Evolutionary conservation across 2,113 vertebrate species (phyloP), one percentile per base, ranked within the genome.

Genomic region (Aegithalos caudatus): DNA sequence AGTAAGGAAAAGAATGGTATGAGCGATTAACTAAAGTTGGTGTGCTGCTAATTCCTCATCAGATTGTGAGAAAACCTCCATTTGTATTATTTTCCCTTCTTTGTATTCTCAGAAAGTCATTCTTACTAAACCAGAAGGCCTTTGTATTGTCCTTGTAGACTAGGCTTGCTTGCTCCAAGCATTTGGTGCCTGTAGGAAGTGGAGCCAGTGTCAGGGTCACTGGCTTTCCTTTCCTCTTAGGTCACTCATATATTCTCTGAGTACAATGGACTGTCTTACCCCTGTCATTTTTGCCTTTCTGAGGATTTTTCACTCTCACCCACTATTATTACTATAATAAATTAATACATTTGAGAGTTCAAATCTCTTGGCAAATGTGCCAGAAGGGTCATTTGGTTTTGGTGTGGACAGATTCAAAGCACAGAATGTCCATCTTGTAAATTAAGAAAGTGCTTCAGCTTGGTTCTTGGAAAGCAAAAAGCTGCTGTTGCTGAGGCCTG

Each of bases 21-120:
- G 3, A 54, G 23, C 0, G 0, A 48, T 62, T 73, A 62, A 48
- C 23, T 58, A 1, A 56, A 40, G 14, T 88, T 79, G 72, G 5
- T 4, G 3, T 69, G 33, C 45, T 88, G 45, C 20, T 72, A 53
- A 47, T 67, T 90, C 25, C 5, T 29, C 1, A 2, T 76, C 25
- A 53, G 23, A 12, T 11, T 64, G 56, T 58, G 61, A 28, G 29
- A 70, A 50, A n/a, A 62, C 35, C 9, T 74, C 15, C 2, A 14
- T 65, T 47, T 74, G 38, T 66, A 11, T 86, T 76, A 20, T 79
- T 88, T 91, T 69, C 9, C 15, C 10, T 21, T 35, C 50, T 86
- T 70, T 79, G 11, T 85, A 56, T 78, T 80, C 25, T 22, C 44
- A 18, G 38, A 66, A 72, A 33, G 38, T 72, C 21, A 11, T 35